These are phyloP conservation scores for Noctua janthina DNA, from an alignment of 2,888 invertebrate species.

Conservation along the genomic window DNA sequence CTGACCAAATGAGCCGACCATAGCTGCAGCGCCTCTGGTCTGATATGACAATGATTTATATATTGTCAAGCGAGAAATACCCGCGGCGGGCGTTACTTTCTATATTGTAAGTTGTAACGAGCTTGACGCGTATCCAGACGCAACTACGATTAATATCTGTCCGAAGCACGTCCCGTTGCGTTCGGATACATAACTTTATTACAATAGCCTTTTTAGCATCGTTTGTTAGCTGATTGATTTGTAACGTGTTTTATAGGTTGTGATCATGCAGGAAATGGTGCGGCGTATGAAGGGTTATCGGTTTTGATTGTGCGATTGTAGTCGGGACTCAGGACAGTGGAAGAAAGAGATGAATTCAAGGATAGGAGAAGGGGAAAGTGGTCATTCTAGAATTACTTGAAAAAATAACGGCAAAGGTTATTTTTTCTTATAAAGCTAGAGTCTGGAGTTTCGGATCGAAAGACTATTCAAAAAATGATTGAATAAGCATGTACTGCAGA, in stretches of 20 bases:
- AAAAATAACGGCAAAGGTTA: too few relatives aligned
- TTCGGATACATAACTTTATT: slow-evolving; percentile 65
- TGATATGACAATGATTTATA: slow-evolving; percentile 81
- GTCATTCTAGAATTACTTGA: not conserved
- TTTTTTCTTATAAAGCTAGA: not conserved
- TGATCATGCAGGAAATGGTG: slow-evolving; percentile 16
- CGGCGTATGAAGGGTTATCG: slow-evolving; percentile 9
- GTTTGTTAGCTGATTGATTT: slow-evolving; percentile 65
- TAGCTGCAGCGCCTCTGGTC: slow-evolving; percentile 71
- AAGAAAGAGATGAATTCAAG: not conserved
- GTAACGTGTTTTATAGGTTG: slow-evolving; percentile 24
- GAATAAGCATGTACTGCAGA: not conserved
- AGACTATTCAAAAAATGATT: not conserved
- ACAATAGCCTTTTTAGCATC: slow-evolving; percentile 65
- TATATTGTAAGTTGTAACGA: slow-evolving; percentile 67
- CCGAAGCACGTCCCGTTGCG: slow-evolving; percentile 60
- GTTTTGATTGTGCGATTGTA: not conserved
- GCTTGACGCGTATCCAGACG: slow-evolving; percentile 70
- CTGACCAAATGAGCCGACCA: slow-evolving; percentile 72
- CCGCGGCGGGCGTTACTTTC: slow-evolving; percentile 72
- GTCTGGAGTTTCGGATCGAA: not conserved
- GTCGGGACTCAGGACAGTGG: not conserved
- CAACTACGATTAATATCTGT: slow-evolving; percentile 74
- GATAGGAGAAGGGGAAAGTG: not conserved
- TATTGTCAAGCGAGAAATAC: slow-evolving; percentile 65